Percentiles rank a stretch among this genome's conserved stretches.
These are phyloP conservation scores for Gadus chalcogrammus DNA, from an alignment of 2,113 vertebrate species.

Conservation along the genomic window DNA sequence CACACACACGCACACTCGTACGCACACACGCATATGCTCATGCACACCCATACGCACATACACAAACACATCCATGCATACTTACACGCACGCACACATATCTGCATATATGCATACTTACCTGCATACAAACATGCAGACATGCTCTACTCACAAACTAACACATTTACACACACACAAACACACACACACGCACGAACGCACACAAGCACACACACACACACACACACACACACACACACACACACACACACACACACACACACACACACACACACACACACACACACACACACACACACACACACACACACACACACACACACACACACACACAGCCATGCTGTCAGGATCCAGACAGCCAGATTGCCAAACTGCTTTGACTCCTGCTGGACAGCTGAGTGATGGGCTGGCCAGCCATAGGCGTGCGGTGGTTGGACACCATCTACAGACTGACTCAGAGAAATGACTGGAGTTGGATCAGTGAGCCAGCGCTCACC, in stretches of 20 bases:
- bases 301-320: not conserved
- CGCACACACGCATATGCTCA: constrained; percentile 25
- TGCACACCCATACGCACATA: constrained; percentile 13
- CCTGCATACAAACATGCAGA: not conserved
- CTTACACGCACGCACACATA: constrained; percentile 24
- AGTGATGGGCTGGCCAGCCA: constrained; percentile 63
- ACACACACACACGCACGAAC: constrained; percentile 1
- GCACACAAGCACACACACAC: not conserved
- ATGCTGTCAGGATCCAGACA: constrained; percentile 39
- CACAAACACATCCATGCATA: constrained; percentile 10
- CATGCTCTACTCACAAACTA: too few species aligned
- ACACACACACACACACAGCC: not conserved
- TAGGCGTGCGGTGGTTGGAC: constrained; percentile 63
- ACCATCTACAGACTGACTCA: constrained; percentile 66
- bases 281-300: not conserved
- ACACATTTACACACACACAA: not conserved
- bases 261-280: not conserved
- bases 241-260: constrained; percentile 4
- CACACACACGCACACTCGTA: not conserved
- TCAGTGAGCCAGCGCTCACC: constrained; percentile 39
- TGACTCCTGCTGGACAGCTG: constrained; percentile 68
- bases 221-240: not conserved
- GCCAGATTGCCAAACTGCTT: constrained; percentile 67
- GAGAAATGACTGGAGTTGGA: constrained; percentile 65
- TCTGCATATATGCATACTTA: not conserved